Conservation (phyloP, 2,113 vertebrate genomes). For the Siniperca chuatsi region DNA sequence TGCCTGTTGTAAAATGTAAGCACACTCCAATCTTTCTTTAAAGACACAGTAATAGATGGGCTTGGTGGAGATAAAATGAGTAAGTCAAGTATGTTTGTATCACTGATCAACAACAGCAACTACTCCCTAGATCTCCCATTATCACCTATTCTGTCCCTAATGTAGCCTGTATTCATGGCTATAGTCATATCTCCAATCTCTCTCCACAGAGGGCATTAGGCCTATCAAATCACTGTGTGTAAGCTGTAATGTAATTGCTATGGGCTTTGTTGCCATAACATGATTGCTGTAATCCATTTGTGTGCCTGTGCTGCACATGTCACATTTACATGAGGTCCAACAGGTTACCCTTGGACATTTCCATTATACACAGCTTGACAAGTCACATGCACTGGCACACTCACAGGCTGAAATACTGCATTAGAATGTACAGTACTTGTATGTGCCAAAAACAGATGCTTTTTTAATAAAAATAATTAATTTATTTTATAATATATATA, state of each 20-base stretch:
- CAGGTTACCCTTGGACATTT: slow-evolving; percentile 48
- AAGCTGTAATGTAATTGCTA: slow-evolving; percentile 71
- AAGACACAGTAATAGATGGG: background rate
- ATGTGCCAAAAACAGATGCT: background rate
- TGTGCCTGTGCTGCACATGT: slow-evolving; percentile 37
- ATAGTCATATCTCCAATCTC: slow-evolving; percentile 9
- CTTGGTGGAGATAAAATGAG: background rate
- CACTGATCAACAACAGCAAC: background rate
- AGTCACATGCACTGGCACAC: background rate
- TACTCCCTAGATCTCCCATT: background rate
- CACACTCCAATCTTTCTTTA: background rate
- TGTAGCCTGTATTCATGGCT: slow-evolving; percentile 15
- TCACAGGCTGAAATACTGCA: background rate
- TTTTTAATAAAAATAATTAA: no score
- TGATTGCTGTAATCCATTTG: slow-evolving; percentile 74
- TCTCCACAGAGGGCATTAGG: slow-evolving; percentile 45
- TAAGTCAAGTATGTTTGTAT: background rate
- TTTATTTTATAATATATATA: no score
- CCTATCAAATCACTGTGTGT: slow-evolving; percentile 59
- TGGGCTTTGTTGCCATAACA: slow-evolving; percentile 63
- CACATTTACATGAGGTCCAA: slow-evolving; percentile 34
- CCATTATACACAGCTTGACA: slow-evolving; percentile 16
- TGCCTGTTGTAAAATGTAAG: background rate
- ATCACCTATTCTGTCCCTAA: slow-evolving; percentile 2
- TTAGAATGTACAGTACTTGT: background rate